These are phyloP conservation scores for Emys orbicularis DNA, from an alignment of 2,797 vertebrate genomes.

Conservation along the genomic window DNA sequence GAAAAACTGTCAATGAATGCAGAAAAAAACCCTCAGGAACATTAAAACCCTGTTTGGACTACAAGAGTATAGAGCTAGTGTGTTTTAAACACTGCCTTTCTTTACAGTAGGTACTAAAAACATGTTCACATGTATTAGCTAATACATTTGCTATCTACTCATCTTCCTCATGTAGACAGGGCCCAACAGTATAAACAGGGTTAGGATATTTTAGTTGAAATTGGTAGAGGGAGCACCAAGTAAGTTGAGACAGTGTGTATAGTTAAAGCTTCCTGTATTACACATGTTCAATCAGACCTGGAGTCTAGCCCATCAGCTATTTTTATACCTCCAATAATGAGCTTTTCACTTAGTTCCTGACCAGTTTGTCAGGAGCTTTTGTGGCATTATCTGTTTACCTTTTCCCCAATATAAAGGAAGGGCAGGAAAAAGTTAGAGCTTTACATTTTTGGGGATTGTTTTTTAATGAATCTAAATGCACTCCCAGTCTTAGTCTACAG, in stretches of 20 bases:
- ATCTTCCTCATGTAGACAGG: fast-evolving
- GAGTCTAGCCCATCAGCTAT: background rate
- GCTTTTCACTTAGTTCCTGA: background rate
- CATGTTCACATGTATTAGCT: background rate
- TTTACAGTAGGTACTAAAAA: background rate
- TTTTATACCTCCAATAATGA: background rate
- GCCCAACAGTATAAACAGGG: background rate
- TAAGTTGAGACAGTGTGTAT: background rate
- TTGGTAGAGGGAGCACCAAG: constrained; percentile 38
- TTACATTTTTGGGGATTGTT: background rate
- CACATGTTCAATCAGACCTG: background rate
- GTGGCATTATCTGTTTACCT: background rate
- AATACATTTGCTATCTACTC: fast-evolving
- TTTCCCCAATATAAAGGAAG: background rate
- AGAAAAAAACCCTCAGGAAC: background rate
- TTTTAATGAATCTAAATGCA: background rate
- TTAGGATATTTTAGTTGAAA: background rate
- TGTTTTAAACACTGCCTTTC: background rate
- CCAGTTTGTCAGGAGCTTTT: background rate
- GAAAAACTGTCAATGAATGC: background rate
- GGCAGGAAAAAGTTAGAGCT: background rate
- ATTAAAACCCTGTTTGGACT: background rate
- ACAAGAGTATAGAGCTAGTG: background rate
- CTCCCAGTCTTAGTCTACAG: background rate
- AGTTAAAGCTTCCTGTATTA: background rate